A percentile compares a stretch with the other conserved stretches of the same genome.
phyloP scores from a whole-genome alignment of 2,113 vertebrate genomes.

The Sphyrna mokarran region DNA sequence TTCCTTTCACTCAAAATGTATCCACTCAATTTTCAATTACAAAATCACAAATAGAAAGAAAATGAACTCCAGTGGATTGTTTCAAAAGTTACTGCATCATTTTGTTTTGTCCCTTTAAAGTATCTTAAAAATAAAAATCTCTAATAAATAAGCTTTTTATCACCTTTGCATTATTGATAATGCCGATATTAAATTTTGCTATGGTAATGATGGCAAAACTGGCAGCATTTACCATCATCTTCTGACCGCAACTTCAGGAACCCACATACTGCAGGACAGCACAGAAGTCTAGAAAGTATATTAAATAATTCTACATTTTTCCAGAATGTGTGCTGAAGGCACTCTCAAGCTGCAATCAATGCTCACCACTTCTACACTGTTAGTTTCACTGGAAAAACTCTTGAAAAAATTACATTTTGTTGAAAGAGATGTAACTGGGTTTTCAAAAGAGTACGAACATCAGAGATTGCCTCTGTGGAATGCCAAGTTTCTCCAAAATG shows the following conservation, averaged over 20 bases:
- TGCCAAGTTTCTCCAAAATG: background rate
- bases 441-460: background rate
- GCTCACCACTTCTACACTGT: background rate
- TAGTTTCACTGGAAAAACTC: background rate
- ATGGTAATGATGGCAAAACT: background rate
- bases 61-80: background rate
- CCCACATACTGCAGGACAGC: background rate
- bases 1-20: background rate
- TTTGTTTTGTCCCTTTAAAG: background rate
- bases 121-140: background rate
- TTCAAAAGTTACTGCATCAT: background rate
- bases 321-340: background rate
- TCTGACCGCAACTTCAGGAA: background rate
- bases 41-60: background rate
- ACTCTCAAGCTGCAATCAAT: background rate
- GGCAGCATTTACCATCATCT: background rate
- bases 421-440: background rate
- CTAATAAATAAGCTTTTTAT: background rate
- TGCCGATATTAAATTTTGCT: background rate
- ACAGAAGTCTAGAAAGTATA: background rate
- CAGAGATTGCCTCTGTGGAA: background rate
- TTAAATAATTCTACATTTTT: background rate
- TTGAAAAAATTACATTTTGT: background rate
- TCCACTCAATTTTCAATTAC: background rate
- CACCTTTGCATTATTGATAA: no score